phyloP scores from a whole-genome alignment of 37 sponge, comb jelly and placozoan species.

The Halisarca cf. caerulea region DNA sequence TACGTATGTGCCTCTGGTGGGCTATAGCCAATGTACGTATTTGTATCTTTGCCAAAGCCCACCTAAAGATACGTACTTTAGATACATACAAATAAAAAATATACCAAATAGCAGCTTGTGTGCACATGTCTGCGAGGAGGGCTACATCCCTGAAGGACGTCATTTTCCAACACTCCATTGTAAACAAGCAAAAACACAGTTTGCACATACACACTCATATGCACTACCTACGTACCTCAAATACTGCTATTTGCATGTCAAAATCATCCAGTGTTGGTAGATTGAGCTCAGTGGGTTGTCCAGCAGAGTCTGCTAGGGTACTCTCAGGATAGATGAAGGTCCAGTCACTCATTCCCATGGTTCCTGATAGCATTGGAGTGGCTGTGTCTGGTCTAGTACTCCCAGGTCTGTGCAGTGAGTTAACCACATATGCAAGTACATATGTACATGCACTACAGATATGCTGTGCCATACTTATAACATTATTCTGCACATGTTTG shows the following conservation, averaged over 20 bases:
- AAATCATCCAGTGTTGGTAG: conserved; percentile 79
- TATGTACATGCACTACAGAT: neutral
- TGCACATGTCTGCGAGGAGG: too few relatives aligned
- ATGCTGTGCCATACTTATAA: too few relatives aligned
- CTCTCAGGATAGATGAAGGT: conserved; percentile 59
- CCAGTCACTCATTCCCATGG: conserved; percentile 72
- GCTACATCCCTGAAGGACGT: too few relatives aligned
- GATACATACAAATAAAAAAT: too few relatives aligned
- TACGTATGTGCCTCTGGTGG: too few relatives aligned
- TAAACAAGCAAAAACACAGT: neutral
- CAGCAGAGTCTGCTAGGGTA: neutral
- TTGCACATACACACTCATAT: neutral
- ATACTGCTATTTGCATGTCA: conserved; percentile 76
- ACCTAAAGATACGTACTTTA: too few relatives aligned
- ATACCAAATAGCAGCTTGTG: too few relatives aligned
- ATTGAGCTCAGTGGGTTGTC: neutral
- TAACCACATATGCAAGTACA: neutral
- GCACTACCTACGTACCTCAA: conserved; percentile 43
- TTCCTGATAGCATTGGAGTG: conserved; percentile 9
- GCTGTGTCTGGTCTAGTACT: conserved; percentile 17
- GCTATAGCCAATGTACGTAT: too few relatives aligned
- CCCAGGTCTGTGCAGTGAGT: neutral
- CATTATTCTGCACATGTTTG: neutral
- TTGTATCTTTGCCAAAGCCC: too few relatives aligned
- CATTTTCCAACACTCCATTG: too few relatives aligned